phyloP scores from a whole-genome alignment of 2,888 invertebrate species.

The Physocephala rufipes region DNA sequence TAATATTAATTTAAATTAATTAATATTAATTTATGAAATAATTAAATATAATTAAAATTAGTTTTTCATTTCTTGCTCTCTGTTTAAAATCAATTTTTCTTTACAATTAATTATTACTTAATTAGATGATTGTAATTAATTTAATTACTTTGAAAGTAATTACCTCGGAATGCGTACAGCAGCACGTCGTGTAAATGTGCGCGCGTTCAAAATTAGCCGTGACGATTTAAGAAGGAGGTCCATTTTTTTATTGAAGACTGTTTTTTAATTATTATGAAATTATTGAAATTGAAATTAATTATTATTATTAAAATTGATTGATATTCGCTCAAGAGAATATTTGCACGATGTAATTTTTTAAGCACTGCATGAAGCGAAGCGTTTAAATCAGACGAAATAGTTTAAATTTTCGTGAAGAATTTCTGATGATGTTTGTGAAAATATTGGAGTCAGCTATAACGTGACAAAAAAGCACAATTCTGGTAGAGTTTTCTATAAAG shows the following conservation, averaged over 20 bases:
- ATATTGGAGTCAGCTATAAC: conserved; percentile 56
- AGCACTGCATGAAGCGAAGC: conserved; percentile 13
- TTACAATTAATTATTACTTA: conserved; percentile 39
- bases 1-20: too few relatives aligned
- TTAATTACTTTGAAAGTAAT: conserved; percentile 37
- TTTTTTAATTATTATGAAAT: background rate
- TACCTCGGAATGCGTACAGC: conserved; percentile 66
- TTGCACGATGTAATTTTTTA: background rate
- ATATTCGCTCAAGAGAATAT: too few relatives aligned
- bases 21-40: too few relatives aligned
- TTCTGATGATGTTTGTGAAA: conserved; percentile 58
- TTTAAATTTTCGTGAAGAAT: conserved; percentile 19
- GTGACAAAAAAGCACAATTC: conserved; percentile 61
- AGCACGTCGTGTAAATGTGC: conserved; percentile 64
- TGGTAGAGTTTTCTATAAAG: conserved; percentile 62
- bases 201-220: conserved; percentile 61
- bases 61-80: conserved; percentile 8
- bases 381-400: conserved; percentile 37
- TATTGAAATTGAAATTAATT: background rate
- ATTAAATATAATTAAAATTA: too few relatives aligned
- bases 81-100: conserved; percentile 36
- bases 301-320: too few relatives aligned
- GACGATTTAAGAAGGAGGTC: conserved; percentile 65
- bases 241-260: conserved; percentile 52
- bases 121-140: background rate